Conservation (phyloP, 2,888 invertebrate genomes). For the Caradrina kadenii region DNA sequence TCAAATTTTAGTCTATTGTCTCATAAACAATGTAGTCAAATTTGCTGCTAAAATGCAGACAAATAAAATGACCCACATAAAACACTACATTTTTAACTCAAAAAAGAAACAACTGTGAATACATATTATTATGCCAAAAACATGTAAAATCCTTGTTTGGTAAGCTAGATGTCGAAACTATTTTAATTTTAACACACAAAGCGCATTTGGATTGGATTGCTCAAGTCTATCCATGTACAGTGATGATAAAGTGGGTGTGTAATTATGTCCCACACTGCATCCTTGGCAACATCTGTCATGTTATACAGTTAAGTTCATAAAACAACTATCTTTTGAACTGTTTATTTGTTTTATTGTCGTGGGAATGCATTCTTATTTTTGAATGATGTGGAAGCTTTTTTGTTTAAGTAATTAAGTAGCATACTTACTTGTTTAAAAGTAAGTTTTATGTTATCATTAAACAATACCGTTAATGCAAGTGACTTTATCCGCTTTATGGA, state of each 20-base stretch:
- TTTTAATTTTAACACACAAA: conserved; percentile 21
- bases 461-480: no score
- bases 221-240: conserved; percentile 29
- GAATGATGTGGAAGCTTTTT: conserved; percentile 13
- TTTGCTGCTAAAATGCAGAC: not conserved
- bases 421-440: not conserved
- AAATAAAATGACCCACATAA: not conserved
- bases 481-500: no score
- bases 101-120: not conserved
- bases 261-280: conserved; percentile 51
- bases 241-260: conserved; percentile 36
- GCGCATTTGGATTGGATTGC: conserved; percentile 19
- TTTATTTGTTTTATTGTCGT: conserved; percentile 18
- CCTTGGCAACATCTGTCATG: conserved; percentile 46
- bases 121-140: not conserved
- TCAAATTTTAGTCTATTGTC: no score
- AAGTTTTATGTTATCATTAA: no score
- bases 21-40: not conserved
- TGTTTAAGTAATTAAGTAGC: not conserved
- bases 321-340: conserved; percentile 6
- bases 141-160: conserved; percentile 18
- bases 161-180: not conserved
- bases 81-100: not conserved
- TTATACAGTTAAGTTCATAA: conserved; percentile 22
- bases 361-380: conserved; percentile 23